Conservation (phyloP, 1,140 invertebrate species). For the Prorops nasuta region DNA sequence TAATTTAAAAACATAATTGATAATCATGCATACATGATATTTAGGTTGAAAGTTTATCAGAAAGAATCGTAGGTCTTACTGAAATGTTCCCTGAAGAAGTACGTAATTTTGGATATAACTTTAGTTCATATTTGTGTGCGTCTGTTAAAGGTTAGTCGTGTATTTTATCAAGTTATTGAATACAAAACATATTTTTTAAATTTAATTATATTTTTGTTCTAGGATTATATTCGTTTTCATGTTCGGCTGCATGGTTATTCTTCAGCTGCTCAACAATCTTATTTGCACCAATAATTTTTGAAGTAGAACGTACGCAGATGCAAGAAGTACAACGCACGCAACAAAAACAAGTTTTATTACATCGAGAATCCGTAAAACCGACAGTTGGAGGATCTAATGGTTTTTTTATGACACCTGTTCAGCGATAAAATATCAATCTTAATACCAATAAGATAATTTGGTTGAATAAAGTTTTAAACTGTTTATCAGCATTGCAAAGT, state of each 20-base stretch:
- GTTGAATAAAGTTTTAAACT: too few species aligned
- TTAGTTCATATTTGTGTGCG: constrained; percentile 43
- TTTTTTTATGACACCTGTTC: constrained; percentile 53
- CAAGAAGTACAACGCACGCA: constrained; percentile 90
- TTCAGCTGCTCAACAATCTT: constrained; percentile 88
- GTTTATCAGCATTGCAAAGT: too few species aligned
- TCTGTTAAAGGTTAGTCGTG: constrained; percentile 45
- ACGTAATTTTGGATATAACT: constrained; percentile 64
- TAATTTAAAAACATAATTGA: neutral
- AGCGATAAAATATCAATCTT: constrained; percentile 49
- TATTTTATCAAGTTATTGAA: too few species aligned
- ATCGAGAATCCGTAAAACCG: constrained; percentile 60
- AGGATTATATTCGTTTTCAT: constrained; percentile 73
- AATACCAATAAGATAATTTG: too few species aligned
- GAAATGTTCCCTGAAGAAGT: constrained; percentile 93
- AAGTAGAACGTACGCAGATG: constrained; percentile 87
- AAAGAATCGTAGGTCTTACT: constrained; percentile 83
- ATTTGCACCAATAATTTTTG: constrained; percentile 89
- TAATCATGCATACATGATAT: too few species aligned
- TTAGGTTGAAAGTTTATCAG: constrained; percentile 78
- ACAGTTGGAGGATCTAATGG: constrained; percentile 49
- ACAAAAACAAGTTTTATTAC: constrained; percentile 83
- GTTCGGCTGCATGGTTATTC: constrained; percentile 80
- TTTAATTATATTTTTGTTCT: constrained; percentile 27
- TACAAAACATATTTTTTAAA: constrained; percentile 5